Evolutionary conservation across 2,797 vertebrate genomes (phyloP), one percentile per base, ranked within the genome.

Genomic region (Siniperca scherzeri): DNA sequence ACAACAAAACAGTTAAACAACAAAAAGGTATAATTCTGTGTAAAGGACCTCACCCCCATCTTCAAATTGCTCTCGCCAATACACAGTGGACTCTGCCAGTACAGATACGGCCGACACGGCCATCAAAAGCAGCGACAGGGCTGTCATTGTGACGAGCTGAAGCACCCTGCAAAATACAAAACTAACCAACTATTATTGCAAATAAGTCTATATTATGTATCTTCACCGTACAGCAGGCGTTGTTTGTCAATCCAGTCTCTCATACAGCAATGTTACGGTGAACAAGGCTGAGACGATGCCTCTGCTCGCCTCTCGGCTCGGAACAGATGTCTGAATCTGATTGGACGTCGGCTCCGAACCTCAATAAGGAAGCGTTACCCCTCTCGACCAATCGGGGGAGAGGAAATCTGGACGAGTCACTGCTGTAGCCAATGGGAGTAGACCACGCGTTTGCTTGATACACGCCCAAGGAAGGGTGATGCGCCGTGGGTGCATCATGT

Each of bases 21-120:
- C 27, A 0, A 17, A 0, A 17, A 16, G 19, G 10, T 6, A 22
- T 22, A 40, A 25, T 68, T 61, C 1, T 30, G 22, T 56, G 57
- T 59, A 13, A 61, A 87, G 46, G 65, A 66, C 16, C 95, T 98
- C 95, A 97, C 97, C 96, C 48, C 93, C 95, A 82, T 97, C 97
- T 90, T 97, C 95, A 92, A 97, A 98, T 80, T 96, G 96, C 83
- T 98, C 97, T 75, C 95, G 94, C 75, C 97, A 91, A 94, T 96
- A 96, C 82, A 96, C 90, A 46, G 91, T 16, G 36, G 96, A 91
- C 73, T 95, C 94, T 85, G 94, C 95, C 84, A 95, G 91, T 44
- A 85, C 90, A 80, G 93, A 92, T 74, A 92, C 93, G 81, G 94
- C 89, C 73, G 91, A 95, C 69, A 89, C 84, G 88, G 84, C 94